Evolutionary conservation across 1,140 invertebrate species (phyloP).

Genomic region (Drosophila azteca): DNA sequence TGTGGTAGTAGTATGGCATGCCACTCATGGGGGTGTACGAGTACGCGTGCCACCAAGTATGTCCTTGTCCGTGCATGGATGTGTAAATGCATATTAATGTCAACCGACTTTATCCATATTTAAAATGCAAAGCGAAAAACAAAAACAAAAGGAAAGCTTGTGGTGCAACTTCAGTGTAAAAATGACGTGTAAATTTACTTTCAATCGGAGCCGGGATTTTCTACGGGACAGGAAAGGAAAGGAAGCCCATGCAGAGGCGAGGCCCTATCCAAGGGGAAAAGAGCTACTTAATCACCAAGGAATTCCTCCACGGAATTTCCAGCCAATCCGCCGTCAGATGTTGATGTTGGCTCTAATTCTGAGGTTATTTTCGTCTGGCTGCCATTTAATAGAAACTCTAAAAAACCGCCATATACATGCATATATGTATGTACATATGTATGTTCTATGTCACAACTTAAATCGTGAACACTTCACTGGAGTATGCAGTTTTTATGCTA

Average conservation of each 20-base stretch:
- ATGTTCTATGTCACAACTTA: too few species aligned
- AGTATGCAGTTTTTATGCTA: too few species aligned
- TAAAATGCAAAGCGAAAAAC: conserved; percentile 46
- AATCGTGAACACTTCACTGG: too few species aligned
- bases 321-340: too few species aligned
- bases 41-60: neutral
- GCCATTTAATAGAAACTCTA: neutral
- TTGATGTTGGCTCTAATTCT: too few species aligned
- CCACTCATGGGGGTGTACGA: neutral
- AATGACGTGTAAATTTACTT: conserved; percentile 38
- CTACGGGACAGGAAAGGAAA: conserved; percentile 1
- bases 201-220: conserved; percentile 15
- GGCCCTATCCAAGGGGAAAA: too few species aligned
- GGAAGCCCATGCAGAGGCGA: too few species aligned
- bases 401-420: neutral
- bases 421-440: too few species aligned
- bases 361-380: too few species aligned
- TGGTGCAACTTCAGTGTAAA: conserved; percentile 60
- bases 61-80: conserved; percentile 12
- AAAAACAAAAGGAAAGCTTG: conserved; percentile 28
- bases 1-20: neutral
- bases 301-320: too few species aligned
- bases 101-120: conserved; percentile 58
- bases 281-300: too few species aligned
- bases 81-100: conserved; percentile 50